Base-by-base conservation (phyloP, 2,113 vertebrate genomes). In the Cinclus cinclus region DNA sequence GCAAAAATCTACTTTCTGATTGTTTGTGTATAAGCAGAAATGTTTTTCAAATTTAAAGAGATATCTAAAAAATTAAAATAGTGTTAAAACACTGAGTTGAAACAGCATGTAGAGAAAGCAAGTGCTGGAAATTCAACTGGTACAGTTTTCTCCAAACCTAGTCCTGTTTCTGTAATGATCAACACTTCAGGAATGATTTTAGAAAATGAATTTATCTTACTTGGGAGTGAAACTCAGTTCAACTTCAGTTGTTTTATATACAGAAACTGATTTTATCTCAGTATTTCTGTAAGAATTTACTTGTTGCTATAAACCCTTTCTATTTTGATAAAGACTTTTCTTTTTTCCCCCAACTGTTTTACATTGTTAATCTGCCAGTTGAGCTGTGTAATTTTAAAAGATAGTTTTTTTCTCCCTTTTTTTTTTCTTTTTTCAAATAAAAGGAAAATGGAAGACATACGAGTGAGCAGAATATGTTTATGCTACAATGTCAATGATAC, bases 401-500 rank as follows among this genome's bases (percentile, higher is more conserved):
- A 83, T 65, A 65, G 35, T 16, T 91, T 89, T 37, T 85, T 92
- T 39, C 35, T 80, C 35, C 8, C 22, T 23, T 47, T 24, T 62
- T 74, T 31, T 55, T 71, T 17, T 77, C 76, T 94, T 88, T 96
- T 78, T 81, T 95, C 64, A 77, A 89, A 89, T 94, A 75, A 83
- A 92, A 64, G 44, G 58, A 94, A 88, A 89, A 92, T 85, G 87
- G 64, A 92, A 95, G 94, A 80, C 84, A 90, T 92, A 92, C 35
- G 82, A 87, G 90, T 68, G 84, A 96, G 92, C 95, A 96, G 93
- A 94, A 90, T 80, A 92, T 90, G 89, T 97, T 94, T 92, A 80
- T 94, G 85, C 89, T 94, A 81, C 69, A 65, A 85, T 94, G 92
- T 90, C 89, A 97, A 78, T 92, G 92, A 94, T 91, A 78, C 90